phyloP scores from a whole-genome alignment of 2,113 vertebrate species.

The Lampris incognitus region DNA sequence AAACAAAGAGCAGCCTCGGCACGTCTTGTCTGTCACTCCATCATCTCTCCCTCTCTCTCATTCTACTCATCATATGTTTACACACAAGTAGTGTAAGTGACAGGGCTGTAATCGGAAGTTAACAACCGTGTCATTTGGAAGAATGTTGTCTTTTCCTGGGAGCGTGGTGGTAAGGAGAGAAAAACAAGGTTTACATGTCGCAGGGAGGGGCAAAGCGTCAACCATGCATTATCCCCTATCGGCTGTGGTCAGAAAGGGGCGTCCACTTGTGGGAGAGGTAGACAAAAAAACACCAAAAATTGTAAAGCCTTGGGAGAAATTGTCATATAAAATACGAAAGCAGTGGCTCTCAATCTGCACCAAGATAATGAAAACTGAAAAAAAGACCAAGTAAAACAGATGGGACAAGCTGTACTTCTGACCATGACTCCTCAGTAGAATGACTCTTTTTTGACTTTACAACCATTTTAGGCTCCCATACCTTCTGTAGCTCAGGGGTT shows the following conservation, averaged over 20 bases:
- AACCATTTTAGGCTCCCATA: background rate
- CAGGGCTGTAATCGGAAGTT: slow-evolving; percentile 84
- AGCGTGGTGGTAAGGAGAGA: slow-evolving; percentile 72
- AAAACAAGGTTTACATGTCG: slow-evolving; percentile 80
- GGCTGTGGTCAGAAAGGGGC: slow-evolving; percentile 68
- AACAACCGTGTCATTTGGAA: slow-evolving; percentile 82
- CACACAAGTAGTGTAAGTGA: slow-evolving; percentile 69
- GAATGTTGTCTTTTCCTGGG: slow-evolving; percentile 79
- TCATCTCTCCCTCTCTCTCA: slow-evolving; percentile 19
- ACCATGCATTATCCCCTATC: slow-evolving; percentile 75
- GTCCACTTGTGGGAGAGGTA: slow-evolving; percentile 61
- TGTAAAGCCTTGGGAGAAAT: slow-evolving; percentile 31
- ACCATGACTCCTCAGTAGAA: too few relatives aligned
- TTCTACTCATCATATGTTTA: slow-evolving; percentile 70
- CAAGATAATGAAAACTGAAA: background rate
- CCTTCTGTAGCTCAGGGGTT: slow-evolving; percentile 1
- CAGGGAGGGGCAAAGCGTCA: slow-evolving; percentile 66
- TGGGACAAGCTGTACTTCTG: too few relatives aligned
- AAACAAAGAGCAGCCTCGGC: slow-evolving; percentile 63
- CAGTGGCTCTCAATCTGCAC: background rate
- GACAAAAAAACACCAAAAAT: slow-evolving; percentile 28
- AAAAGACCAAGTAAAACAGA: slow-evolving; percentile 9
- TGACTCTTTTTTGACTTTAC: background rate
- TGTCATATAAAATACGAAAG: slow-evolving; percentile 36
- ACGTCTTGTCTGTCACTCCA: slow-evolving; percentile 41